Evolutionary conservation across 2,888 invertebrate species (phyloP).

Genomic region (Colletes collaris): DNA sequence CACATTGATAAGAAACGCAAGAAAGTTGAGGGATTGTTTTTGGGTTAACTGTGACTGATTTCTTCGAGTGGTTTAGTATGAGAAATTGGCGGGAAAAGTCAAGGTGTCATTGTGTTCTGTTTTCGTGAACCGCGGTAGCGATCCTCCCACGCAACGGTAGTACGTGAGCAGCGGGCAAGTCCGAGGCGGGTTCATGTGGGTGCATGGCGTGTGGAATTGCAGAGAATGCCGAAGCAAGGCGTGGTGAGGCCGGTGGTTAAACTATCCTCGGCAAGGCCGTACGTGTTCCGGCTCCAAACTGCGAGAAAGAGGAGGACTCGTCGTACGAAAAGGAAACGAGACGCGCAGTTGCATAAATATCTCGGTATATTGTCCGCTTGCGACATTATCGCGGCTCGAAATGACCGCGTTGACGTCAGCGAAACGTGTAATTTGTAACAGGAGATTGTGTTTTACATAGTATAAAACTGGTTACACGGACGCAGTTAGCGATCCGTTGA

Average conservation of each 20-base stretch:
- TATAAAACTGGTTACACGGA: slow-evolving; percentile 35
- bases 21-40: too few species aligned
- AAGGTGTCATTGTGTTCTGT: too few species aligned
- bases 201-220: slow-evolving; percentile 58
- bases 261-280: slow-evolving; percentile 81
- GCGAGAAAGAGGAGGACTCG: slow-evolving; percentile 5
- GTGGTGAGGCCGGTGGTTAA: slow-evolving; percentile 76
- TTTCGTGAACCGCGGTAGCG: slow-evolving; percentile 7
- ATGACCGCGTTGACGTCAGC: slow-evolving; percentile 17
- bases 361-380: slow-evolving; percentile 2
- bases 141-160: slow-evolving; percentile 28
- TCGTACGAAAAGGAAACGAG: not conserved
- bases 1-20: too few species aligned
- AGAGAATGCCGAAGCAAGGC: slow-evolving; percentile 79
- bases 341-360: not conserved
- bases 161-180: slow-evolving; percentile 30
- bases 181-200: slow-evolving; percentile 45
- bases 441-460: slow-evolving; percentile 29
- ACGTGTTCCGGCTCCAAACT: slow-evolving; percentile 78
- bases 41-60: too few species aligned
- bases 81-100: too few species aligned
- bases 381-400: slow-evolving; percentile 25
- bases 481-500: slow-evolving; percentile 34
- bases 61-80: too few species aligned
- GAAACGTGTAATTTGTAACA: slow-evolving; percentile 43